Evolutionary conservation across 2,113 vertebrate species (phyloP).

Genomic region (Atherinomorus stipes): DNA sequence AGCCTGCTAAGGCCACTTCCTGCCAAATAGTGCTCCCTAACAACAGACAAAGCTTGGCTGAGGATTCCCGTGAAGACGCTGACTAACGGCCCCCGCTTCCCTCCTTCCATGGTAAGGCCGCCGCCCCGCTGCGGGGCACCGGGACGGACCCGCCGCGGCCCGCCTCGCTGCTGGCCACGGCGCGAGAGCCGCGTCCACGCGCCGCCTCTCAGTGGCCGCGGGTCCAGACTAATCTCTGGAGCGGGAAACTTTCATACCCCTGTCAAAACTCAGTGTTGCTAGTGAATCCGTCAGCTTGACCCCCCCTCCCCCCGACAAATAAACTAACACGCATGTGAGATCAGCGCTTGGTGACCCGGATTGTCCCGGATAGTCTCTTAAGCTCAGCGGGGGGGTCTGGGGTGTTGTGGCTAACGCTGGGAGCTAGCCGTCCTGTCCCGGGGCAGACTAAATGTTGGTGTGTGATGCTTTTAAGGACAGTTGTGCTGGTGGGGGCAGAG

Average conservation of each 20-base stretch:
- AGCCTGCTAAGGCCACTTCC: conserved; percentile 64
- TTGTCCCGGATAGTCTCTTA: too few relatives aligned
- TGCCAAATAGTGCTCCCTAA: conserved; percentile 83
- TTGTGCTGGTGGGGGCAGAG: too few relatives aligned
- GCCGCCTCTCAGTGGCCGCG: conserved; percentile 59
- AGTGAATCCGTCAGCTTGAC: accelerated
- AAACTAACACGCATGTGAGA: accelerated
- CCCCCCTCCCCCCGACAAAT: accelerated
- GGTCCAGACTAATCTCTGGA: conserved; percentile 65
- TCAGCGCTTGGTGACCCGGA: accelerated
- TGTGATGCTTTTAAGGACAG: too few relatives aligned
- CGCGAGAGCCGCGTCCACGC: conserved; percentile 50
- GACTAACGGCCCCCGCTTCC: conserved; percentile 24
- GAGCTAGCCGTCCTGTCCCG: background rate
- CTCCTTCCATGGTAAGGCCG: conserved; percentile 77
- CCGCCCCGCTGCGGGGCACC: accelerated
- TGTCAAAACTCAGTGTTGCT: conserved; percentile 10
- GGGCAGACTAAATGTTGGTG: background rate
- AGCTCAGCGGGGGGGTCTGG: too few relatives aligned
- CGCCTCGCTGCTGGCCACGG: background rate
- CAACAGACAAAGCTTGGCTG: conserved; percentile 80
- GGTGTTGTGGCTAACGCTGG: background rate
- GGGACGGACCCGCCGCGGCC: background rate
- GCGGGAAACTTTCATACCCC: conserved; percentile 56
- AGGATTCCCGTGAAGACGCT: conserved; percentile 53